A percentile compares a stretch with the other conserved stretches of the same genome.
phyloP scores from a whole-genome alignment of 2,113 vertebrate species.

The Cavia porcellus region DNA sequence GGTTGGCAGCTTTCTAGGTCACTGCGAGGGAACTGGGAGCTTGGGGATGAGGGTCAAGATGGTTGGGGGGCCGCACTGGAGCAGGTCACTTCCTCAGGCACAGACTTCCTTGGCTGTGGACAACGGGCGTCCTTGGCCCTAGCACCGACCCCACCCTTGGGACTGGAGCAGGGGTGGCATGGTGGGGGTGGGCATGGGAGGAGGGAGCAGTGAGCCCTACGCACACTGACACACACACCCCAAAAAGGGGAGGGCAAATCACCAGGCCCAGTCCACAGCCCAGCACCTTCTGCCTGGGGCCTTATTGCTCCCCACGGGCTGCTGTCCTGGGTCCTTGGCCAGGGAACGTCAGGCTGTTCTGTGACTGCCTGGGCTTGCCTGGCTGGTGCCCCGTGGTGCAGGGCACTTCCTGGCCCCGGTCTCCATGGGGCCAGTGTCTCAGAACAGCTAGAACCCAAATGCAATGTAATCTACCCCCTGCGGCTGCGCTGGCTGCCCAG shows the following conservation, averaged over 20 bases:
- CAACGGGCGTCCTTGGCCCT: background rate
- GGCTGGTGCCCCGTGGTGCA: constrained; percentile 2
- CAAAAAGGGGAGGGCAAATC: background rate
- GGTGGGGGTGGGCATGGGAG: background rate
- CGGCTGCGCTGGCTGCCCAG: background rate
- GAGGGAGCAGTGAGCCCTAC: background rate
- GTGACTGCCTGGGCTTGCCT: constrained; percentile 69
- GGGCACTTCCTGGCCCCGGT: constrained; percentile 6
- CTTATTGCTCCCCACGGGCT: background rate
- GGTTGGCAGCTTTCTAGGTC: constrained; percentile 80
- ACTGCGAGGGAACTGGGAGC: constrained; percentile 75
- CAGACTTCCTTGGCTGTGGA: background rate
- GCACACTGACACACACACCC: background rate
- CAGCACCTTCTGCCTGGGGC: background rate
- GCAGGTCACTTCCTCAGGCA: constrained; percentile 10
- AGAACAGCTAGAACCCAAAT: constrained; percentile 42
- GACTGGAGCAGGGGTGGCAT: background rate
- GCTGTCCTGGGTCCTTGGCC: background rate
- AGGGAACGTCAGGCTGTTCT: constrained; percentile 66
- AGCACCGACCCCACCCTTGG: background rate
- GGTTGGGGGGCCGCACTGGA: constrained; percentile 50
- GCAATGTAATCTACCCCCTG: background rate
- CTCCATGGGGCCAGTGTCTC: background rate
- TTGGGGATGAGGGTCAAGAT: constrained; percentile 82
- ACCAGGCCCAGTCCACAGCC: background rate